phyloP scores from a whole-genome alignment of 2,888 invertebrate species.

The Hesperia comma region DNA sequence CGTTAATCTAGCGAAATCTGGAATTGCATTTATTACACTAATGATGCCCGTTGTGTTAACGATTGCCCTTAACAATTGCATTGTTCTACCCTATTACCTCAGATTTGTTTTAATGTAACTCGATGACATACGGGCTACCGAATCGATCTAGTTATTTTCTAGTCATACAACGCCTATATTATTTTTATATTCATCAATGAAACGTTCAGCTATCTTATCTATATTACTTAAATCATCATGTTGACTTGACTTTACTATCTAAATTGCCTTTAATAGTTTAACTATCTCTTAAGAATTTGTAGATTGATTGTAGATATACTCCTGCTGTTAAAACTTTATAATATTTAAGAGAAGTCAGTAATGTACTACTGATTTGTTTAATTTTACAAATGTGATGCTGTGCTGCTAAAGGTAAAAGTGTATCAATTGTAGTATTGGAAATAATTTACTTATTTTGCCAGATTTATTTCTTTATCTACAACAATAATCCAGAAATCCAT shows the following conservation, averaged over 20 bases:
- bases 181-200: constrained; percentile 32
- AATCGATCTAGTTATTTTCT: constrained; percentile 1
- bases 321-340: constrained; percentile 22
- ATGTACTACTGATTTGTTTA: too few relatives aligned
- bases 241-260: constrained; percentile 61
- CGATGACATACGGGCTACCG: not conserved
- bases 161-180: constrained; percentile 44
- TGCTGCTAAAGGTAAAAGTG: too few relatives aligned
- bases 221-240: constrained; percentile 37
- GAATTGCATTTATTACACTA: constrained; percentile 62
- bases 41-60: constrained; percentile 5
- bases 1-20: constrained; percentile 55
- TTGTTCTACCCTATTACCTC: constrained; percentile 16
- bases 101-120: constrained; percentile 4
- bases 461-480: too few relatives aligned
- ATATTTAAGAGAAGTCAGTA: not conserved
- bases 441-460: too few relatives aligned
- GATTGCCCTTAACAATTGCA: constrained; percentile 5
- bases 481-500: too few relatives aligned
- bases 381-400: too few relatives aligned
- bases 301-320: constrained; percentile 49
- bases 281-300: constrained; percentile 63
- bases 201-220: constrained; percentile 22
- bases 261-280: constrained; percentile 72
- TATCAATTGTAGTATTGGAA: too few relatives aligned